Evolutionary conservation across 2,888 invertebrate genomes (phyloP).

Genomic region (Allolobophora icterica): DNA sequence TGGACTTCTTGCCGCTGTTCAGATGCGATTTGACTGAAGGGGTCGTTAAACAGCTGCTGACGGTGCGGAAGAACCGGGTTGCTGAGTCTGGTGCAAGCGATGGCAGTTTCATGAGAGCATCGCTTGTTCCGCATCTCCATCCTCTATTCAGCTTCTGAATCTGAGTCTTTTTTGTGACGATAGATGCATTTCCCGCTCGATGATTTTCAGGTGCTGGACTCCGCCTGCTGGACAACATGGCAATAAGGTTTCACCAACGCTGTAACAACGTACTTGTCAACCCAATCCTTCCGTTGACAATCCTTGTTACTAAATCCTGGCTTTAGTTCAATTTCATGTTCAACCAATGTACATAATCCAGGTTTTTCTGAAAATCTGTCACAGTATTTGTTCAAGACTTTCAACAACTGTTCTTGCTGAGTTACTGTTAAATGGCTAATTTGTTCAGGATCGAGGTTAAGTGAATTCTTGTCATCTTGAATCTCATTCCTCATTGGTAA

Average conservation of each 20-base stretch:
- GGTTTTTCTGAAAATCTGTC: no score
- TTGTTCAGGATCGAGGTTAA: no score
- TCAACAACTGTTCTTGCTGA: no score
- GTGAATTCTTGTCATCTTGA: no score
- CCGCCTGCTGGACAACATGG: not conserved
- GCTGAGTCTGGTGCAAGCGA: not conserved
- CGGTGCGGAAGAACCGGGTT: not conserved
- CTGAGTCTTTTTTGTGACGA: not conserved
- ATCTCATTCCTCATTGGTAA: no score
- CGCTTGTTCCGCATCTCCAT: not conserved
- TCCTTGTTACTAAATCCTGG: no score
- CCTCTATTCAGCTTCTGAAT: not conserved
- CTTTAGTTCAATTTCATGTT: no score
- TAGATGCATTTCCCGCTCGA: not conserved
- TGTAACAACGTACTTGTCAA: not conserved
- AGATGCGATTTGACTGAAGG: not conserved
- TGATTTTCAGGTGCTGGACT: not conserved
- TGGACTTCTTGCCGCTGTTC: not conserved
- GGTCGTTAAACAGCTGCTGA: not conserved
- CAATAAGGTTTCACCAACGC: not conserved
- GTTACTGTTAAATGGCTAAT: no score
- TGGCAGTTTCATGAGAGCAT: not conserved
- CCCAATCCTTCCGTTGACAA: no score
- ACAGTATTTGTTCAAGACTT: no score
- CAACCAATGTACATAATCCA: no score